Conservation (phyloP, 2,113 vertebrate genomes). For the Zapus hudsonius region DNA sequence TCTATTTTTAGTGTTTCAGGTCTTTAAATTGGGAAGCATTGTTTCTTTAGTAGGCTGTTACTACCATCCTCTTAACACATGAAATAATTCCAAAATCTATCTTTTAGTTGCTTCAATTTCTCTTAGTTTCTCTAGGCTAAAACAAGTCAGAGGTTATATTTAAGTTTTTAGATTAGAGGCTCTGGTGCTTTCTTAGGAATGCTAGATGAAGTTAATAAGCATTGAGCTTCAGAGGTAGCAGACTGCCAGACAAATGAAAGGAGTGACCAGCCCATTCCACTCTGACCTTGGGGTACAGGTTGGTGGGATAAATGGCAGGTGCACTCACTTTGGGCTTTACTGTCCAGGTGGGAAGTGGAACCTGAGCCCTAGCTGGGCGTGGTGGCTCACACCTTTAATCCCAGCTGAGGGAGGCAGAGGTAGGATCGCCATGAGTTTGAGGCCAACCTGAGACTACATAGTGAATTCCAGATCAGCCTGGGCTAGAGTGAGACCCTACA, state of each 20-base stretch:
- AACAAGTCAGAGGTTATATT: not conserved
- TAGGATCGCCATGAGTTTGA: too few relatives aligned
- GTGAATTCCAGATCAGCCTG: too few relatives aligned
- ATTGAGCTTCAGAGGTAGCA: not conserved
- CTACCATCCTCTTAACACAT: constrained; percentile 54
- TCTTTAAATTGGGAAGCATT: constrained; percentile 62
- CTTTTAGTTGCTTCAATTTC: constrained; percentile 15
- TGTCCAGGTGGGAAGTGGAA: not conserved
- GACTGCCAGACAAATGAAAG: not conserved
- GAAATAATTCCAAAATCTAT: constrained; percentile 46
- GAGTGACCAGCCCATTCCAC: not conserved
- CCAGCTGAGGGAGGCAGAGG: too few relatives aligned
- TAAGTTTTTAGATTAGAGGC: not conserved
- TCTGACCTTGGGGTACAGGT: not conserved
- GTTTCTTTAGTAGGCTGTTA: constrained; percentile 68
- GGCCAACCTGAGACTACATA: too few relatives aligned
- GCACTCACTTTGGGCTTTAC: not conserved
- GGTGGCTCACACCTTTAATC: too few relatives aligned
- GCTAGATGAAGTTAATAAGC: not conserved
- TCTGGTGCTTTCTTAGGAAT: not conserved
- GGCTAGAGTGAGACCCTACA: too few relatives aligned
- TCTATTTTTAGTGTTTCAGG: constrained; percentile 65
- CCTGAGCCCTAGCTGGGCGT: too few relatives aligned
- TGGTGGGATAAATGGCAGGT: not conserved
- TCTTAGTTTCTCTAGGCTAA: constrained; percentile 36